Evolutionary conservation across 2,113 vertebrate species (phyloP), one percentile per base, ranked within the genome.

Genomic region (Stigmatopora argus): DNA sequence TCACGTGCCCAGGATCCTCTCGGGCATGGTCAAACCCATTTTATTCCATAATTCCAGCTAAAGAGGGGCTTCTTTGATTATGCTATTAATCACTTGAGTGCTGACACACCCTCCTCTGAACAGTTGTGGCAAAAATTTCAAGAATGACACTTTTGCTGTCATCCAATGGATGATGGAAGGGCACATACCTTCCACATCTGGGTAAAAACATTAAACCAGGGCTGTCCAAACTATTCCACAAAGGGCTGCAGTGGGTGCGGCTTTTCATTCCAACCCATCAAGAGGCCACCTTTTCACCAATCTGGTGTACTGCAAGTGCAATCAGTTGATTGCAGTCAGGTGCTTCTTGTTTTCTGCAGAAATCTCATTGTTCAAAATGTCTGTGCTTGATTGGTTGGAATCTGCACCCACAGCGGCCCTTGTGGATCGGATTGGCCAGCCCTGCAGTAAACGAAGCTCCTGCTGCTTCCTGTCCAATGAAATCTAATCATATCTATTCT

Each of bases 1-100:
- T 61, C 96, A 98, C 68, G 95, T 98, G 75, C 96, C 96, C 89
- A 96, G 95, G 91, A 96, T 98, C 83, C 93, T 98, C 78, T 92
- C 94, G 47, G 96, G 96, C 69, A 93, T 94, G 91, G 95, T 95
- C 82, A 96, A 94, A 79, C 95, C 94, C 26, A 95, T 98, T 83
- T 94, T 95, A 77, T 98, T 98, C 89, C 95, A 98, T 14, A 80
- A 92, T 2, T 88, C 93, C 72, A 87, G 45, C 73, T 83, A 81
- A 63, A 45, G 38, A 13, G 17, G 12, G 11, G 58, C n/a, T 21
- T 63, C 5, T 0, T 56, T 49, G 48, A n/a, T 61, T 26, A 48
- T 31, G 34, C 53, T 53, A 0, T 64, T 21, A n/a, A 18, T 52
- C 35, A 41, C 59, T 26, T 15, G 38, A 66, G 56, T 67, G 49